phyloP scores from a whole-genome alignment of 1,140 invertebrate genomes.

The Drosophila tani region DNA sequence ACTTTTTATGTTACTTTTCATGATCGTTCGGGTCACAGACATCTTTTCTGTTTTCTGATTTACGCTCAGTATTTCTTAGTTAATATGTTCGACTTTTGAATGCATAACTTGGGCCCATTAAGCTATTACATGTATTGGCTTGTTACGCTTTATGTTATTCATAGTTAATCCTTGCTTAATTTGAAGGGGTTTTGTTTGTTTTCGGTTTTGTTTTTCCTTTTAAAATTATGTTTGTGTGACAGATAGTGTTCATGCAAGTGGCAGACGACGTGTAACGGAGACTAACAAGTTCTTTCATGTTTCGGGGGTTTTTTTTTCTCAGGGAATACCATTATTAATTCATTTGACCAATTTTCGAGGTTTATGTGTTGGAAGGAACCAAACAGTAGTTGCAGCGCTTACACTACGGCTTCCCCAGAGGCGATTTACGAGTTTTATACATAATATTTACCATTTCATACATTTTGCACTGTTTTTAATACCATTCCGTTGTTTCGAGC shows the following conservation, averaged over 20 bases:
- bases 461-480: background rate
- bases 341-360: conserved; percentile 3
- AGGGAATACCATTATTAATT: conserved; percentile 7
- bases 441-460: conserved; percentile 16
- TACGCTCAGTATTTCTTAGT: background rate
- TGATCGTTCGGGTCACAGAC: conserved; percentile 1
- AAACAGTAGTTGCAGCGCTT: conserved; percentile 7
- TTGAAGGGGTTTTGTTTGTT: background rate
- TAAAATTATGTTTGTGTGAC: background rate
- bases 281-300: background rate
- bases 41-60: background rate
- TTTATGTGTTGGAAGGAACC: background rate
- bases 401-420: conserved; percentile 2
- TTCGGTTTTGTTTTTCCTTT: background rate
- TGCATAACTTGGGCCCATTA: background rate
- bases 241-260: conserved; percentile 8
- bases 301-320: background rate
- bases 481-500: conserved; percentile 3
- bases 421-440: conserved; percentile 3
- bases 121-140: background rate
- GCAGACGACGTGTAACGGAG: background rate
- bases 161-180: background rate
- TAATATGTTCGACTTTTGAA: background rate
- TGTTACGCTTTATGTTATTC: background rate
- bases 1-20: too few species aligned